phyloP scores from a whole-genome alignment of 2,113 vertebrate species.

The Apus apus region DNA sequence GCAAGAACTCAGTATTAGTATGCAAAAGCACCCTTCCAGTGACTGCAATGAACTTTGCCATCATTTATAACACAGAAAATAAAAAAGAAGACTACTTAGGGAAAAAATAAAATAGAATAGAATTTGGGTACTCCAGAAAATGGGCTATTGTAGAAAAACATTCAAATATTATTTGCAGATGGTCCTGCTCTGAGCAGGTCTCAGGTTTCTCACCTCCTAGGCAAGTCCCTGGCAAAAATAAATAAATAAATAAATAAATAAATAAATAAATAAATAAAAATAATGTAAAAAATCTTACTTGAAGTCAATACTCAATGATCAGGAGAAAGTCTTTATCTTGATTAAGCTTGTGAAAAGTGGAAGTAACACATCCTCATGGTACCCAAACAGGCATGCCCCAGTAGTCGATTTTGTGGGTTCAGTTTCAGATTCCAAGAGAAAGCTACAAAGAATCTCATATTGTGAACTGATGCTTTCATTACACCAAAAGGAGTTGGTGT shows the following conservation, averaged over 20 bases:
- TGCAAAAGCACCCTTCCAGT: neutral
- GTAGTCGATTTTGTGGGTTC: neutral
- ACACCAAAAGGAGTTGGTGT: neutral
- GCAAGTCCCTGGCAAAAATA: accelerated
- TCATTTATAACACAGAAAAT: neutral
- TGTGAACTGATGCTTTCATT: neutral
- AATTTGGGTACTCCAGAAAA: neutral
- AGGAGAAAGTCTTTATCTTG: neutral
- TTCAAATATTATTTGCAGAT: neutral
- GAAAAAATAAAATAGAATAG: neutral
- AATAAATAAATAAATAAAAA: no score
- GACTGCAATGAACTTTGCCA: neutral
- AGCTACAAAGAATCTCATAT: neutral
- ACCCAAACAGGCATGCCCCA: neutral
- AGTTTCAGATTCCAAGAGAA: neutral
- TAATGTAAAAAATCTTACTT: neutral
- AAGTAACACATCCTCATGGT: neutral
- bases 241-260: neutral
- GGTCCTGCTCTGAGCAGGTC: neutral
- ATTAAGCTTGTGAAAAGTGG: neutral
- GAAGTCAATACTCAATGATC: neutral
- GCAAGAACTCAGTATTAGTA: neutral
- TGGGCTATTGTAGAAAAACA: neutral
- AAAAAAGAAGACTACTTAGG: neutral
- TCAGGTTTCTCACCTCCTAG: neutral